Evolutionary conservation across 2,797 vertebrate genomes (phyloP), one percentile per base, ranked within the genome.

Genomic region (Phyllotis vaccarum): DNA sequence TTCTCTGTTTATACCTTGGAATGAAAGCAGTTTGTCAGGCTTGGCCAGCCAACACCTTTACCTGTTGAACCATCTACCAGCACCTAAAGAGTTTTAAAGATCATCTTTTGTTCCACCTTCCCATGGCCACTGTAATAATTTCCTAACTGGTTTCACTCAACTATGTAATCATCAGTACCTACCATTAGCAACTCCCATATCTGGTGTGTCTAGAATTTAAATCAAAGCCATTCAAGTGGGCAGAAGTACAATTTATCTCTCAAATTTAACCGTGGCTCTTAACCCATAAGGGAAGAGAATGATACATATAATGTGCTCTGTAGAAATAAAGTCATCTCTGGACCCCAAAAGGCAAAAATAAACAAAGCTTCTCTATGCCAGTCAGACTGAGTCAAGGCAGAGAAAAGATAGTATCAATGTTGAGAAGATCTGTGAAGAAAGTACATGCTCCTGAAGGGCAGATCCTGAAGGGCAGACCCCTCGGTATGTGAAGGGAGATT

Each of bases 91-190:
- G 54, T 24, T 93, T 93, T 85, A 46, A 94, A 94, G 82, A 80
- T 3, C 43, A 72, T 76, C 43, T 80, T 87, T 29, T 87, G 40
- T 24, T 92, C 40, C 80, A 60, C 8, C 76, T 90, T 62, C 0
- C n/a, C 7, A 56, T 95, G 49, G 31, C 27, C 37, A 86, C 19
- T 78, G 66, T 37, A 90, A 66, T 90, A 31, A 78, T 81, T 85
- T 94, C 34, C 85, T 89, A 62, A 49, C 34, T 90, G 31, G 13
- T 49, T 89, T 96, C 52, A 94, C 40, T 90, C 90, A 91, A 62
- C 34, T 78, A 49, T 79, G 12, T 95, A 70, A 14, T 34, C 88
- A 37, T 95, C 43, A 56, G 0, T 49, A 16, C 9, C 34, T 90
- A 22, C 1, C 27, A 12, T 68, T 81, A 93, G 60, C 22, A 79